phyloP scores from a whole-genome alignment of 23 tunicate genomes.

The Pegea sp. region DNA sequence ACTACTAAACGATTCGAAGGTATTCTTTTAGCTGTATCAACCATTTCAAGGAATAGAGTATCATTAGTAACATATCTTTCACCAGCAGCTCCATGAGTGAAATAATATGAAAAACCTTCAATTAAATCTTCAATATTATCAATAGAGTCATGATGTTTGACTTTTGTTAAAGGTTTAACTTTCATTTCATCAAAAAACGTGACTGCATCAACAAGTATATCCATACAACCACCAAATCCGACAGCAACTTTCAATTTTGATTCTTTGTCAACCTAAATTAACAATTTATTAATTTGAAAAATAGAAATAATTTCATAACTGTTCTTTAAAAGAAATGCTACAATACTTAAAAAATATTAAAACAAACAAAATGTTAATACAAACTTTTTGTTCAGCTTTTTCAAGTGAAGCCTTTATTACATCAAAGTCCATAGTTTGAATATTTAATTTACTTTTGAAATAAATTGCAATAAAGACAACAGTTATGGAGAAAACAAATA shows the following conservation, averaged over 20 bases:
- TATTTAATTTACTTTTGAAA: too few species aligned
- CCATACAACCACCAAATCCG: slow-evolving; percentile 93
- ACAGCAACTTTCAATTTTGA: slow-evolving; percentile 19
- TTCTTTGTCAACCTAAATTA: slow-evolving; percentile 18
- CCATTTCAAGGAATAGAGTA: slow-evolving; percentile 26
- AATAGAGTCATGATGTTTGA: slow-evolving; percentile 29
- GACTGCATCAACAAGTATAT: slow-evolving; percentile 69
- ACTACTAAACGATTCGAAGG: slow-evolving; percentile 6
- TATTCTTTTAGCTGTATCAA: slow-evolving; percentile 14
- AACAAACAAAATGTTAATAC: too few species aligned
- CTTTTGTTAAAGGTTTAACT: slow-evolving; percentile 10
- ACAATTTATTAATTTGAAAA: not conserved
- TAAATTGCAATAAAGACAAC: too few species aligned
- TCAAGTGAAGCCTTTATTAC: too few species aligned
- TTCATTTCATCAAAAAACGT: slow-evolving; percentile 20
- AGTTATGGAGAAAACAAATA: too few species aligned
- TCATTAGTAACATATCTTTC: slow-evolving; percentile 32
- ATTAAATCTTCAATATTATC: slow-evolving; percentile 17
- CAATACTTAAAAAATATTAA: too few species aligned
- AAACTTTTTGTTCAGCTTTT: too few species aligned
- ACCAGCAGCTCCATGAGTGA: slow-evolving; percentile 74
- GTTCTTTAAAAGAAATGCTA: too few species aligned
- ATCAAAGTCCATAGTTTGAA: too few species aligned
- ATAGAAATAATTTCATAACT: not conserved
- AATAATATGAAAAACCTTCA: slow-evolving; percentile 65